Evolutionary conservation across 2,888 invertebrate species (phyloP).

Genomic region (Drosophila borborema): DNA sequence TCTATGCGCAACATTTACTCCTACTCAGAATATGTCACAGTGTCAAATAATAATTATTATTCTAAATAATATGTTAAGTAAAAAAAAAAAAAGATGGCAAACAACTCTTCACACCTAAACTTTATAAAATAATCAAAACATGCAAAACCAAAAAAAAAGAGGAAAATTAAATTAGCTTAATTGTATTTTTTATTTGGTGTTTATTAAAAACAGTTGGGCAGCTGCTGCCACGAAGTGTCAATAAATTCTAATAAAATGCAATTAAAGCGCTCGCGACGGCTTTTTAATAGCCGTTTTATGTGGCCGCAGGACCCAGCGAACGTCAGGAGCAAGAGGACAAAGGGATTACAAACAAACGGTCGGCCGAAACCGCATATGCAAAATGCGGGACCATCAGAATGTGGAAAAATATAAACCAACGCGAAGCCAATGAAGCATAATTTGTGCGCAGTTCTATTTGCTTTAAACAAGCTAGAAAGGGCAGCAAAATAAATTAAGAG

Average conservation of each 20-base stretch:
- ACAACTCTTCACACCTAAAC: background rate
- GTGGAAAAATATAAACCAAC: slow-evolving; percentile 53
- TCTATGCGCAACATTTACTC: background rate
- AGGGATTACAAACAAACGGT: slow-evolving; percentile 31
- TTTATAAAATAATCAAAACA: slow-evolving; percentile 4
- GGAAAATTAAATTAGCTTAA: slow-evolving; percentile 12
- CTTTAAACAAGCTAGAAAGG: slow-evolving; percentile 18
- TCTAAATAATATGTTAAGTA: background rate
- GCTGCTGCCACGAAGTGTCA: slow-evolving; percentile 52
- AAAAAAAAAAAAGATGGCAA: no score
- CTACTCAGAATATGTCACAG: background rate
- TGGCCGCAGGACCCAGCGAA: slow-evolving; percentile 24
- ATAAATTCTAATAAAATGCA: slow-evolving; percentile 71
- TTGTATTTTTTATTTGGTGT: slow-evolving; percentile 4
- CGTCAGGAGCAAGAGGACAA: slow-evolving; percentile 12
- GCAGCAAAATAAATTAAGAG: background rate
- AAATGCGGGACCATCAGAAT: slow-evolving; percentile 66
- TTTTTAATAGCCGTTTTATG: slow-evolving; percentile 54
- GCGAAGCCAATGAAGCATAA: slow-evolving; percentile 31
- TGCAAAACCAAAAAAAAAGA: background rate
- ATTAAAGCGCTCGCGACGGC: slow-evolving; percentile 59
- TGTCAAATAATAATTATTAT: background rate
- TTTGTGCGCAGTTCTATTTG: slow-evolving; percentile 27
- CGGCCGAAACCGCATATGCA: slow-evolving; percentile 31
- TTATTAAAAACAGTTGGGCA: slow-evolving; percentile 15